A percentile compares a stretch with the other conserved stretches of the same genome.
Evolutionary conservation across 2,113 vertebrate genomes (phyloP).

Genomic region (Camelus bactrianus): DNA sequence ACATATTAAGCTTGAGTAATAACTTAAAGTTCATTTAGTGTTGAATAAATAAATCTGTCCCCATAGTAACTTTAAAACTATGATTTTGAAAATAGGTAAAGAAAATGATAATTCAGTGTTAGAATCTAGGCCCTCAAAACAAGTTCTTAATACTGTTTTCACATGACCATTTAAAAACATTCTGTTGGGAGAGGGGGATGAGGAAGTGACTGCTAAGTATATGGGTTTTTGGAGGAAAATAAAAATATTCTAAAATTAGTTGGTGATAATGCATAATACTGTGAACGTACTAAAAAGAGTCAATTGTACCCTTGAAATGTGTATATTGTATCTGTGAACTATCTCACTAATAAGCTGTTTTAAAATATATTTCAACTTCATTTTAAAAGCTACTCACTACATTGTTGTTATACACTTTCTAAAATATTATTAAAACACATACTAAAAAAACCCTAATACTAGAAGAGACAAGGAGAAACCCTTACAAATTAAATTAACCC

Average conservation of each 20-base stretch:
- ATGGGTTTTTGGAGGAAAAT: neutral
- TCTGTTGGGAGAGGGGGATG: neutral
- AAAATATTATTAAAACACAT: constrained; percentile 42
- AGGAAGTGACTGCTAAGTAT: neutral
- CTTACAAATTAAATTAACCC: constrained; percentile 39
- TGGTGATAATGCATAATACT: neutral
- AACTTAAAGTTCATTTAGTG: neutral
- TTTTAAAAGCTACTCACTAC: neutral
- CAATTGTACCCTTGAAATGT: neutral
- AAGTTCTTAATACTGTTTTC: constrained; percentile 15
- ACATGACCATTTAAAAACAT: constrained; percentile 27
- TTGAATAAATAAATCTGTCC: neutral
- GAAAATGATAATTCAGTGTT: constrained; percentile 16
- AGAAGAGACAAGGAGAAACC: constrained; percentile 32
- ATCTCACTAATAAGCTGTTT: constrained; percentile 30
- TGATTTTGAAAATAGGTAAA: constrained; percentile 10
- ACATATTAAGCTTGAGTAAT: neutral
- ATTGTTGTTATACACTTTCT: constrained; percentile 17
- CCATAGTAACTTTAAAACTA: neutral
- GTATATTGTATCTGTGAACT: neutral
- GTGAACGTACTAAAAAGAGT: neutral
- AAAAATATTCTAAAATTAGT: constrained; percentile 41
- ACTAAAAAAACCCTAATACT: neutral
- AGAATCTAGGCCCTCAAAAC: neutral
- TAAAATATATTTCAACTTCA: constrained; percentile 9